Percentiles rank a stretch among this genome's conserved stretches.
Conservation (phyloP, 2,888 invertebrate species). For the Cheilosia pagana region DNA sequence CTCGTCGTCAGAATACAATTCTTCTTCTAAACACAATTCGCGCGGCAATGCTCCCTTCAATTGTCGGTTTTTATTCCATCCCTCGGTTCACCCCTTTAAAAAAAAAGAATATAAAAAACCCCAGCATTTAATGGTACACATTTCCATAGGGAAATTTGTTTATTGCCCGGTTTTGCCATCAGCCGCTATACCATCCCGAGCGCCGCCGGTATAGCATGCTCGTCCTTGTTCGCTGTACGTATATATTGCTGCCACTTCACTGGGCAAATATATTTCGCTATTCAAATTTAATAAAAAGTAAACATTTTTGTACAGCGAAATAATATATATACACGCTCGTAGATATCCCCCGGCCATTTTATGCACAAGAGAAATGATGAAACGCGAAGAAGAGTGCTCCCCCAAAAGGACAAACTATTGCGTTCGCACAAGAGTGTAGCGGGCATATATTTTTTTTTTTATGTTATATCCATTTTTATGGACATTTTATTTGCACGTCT, state of each 20-base stretch:
- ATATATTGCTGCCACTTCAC: constrained; percentile 10
- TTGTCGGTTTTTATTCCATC: constrained; percentile 25
- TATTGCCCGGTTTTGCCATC: constrained; percentile 39
- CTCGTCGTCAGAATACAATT: neutral
- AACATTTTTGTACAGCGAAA: constrained; percentile 36
- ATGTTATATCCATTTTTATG: constrained; percentile 59
- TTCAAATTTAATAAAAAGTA: constrained; percentile 67
- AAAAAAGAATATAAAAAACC: neutral
- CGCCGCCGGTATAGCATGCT: neutral
- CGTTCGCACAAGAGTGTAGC: constrained; percentile 43
- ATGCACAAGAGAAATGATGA: constrained; percentile 18
- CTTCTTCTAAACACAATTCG: constrained; percentile 31
- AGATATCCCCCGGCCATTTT: constrained; percentile 36
- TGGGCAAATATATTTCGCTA: constrained; percentile 54
- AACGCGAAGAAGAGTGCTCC: neutral
- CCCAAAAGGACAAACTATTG: constrained; percentile 25
- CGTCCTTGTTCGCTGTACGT: neutral
- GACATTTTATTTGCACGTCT: constrained; percentile 36
- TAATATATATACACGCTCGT: neutral
- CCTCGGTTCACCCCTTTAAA: neutral
- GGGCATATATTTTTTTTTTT: constrained; percentile 47
- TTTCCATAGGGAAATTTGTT: constrained; percentile 64
- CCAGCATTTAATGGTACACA: constrained; percentile 17
- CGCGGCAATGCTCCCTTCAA: constrained; percentile 19
- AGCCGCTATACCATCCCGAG: neutral